A percentile compares a stretch with the other conserved stretches of the same genome.
phyloP scores from a whole-genome alignment of 2,113 vertebrate species.

The Cottus gobio region DNA sequence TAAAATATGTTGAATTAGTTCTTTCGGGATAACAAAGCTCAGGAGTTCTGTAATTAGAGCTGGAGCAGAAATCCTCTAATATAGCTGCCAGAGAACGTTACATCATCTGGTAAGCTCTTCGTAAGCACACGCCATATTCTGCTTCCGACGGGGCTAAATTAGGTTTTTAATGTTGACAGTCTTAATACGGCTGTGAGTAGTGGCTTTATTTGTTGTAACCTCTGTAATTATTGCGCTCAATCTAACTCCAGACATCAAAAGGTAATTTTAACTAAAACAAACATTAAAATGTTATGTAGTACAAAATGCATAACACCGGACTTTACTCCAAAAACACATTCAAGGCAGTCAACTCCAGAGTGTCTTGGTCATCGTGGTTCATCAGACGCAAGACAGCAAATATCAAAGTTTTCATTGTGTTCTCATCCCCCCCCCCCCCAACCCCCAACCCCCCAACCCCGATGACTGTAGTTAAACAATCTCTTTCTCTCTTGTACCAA shows the following conservation, averaged over 20 bases:
- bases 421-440: slow-evolving; percentile 43
- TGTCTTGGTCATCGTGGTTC: slow-evolving; percentile 15
- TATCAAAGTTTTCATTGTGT: slow-evolving; percentile 57
- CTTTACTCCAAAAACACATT: slow-evolving; percentile 31
- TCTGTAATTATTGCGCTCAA: not conserved
- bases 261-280: slow-evolving; percentile 20
- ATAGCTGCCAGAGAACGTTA: slow-evolving; percentile 10
- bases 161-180: slow-evolving; percentile 18
- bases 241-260: slow-evolving; percentile 10
- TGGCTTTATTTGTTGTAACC: not conserved
- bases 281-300: slow-evolving; percentile 19
- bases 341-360: not conserved
- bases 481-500: slow-evolving; percentile 83
- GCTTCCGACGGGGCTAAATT: slow-evolving; percentile 2
- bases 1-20: not conserved
- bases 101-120: slow-evolving; percentile 3
- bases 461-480: slow-evolving; percentile 75
- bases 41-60: slow-evolving; percentile 1
- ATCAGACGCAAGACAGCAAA: slow-evolving; percentile 50
- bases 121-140: slow-evolving; percentile 1
- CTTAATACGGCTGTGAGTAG: not conserved
- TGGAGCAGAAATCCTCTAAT: not conserved
- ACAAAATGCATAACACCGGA: slow-evolving; percentile 19
- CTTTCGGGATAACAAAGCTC: not conserved
- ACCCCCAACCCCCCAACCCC: slow-evolving; percentile 25